Base-by-base conservation (phyloP, 2,797 vertebrate genomes). In the Agapornis canus region DNA sequence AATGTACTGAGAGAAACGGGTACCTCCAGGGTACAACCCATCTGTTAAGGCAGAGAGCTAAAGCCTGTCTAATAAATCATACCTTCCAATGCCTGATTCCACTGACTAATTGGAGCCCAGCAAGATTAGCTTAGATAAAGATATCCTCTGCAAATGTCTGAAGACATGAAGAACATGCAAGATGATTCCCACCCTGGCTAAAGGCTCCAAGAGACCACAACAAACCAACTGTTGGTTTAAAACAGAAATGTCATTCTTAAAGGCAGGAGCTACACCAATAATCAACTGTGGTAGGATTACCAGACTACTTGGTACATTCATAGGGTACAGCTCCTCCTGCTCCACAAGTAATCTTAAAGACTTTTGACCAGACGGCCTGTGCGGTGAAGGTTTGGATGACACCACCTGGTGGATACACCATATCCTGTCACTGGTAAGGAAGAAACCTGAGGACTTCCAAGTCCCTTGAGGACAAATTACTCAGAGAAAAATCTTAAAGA, bases 371-470 rank as follows among this genome's bases (percentile, higher is more conserved):
- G 69, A 83, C 69, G 86, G 84, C 35, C 31, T 94, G 72, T 90
- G 89, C 60, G 82, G 89, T 63, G 90, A 22, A 5, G 13, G 32
- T 15, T 11, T 86, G 56, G 72, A 84, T 84, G 87, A 79, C 29
- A 83, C 40, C 72, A 83, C 40, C 72, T 78, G 26, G 29, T 45
- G 27, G 52, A 51, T 71, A 80, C 43, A 96, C 61, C 76, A 91
- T 86, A 94, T 95, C 86, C 93, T 91, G 86, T 77, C 82, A 56
- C 40, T 31, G 43, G 39, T 81, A 59, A 94, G 92, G 83, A 94
- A 72, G 88, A 86, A 94, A 91, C 66, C 82, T 76, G 66, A 92
- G 32, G 63, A 37, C 35, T 88, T 79, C 63, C 35, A 95, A 66
- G 42, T 43, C 77, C 11, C 65, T 66, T 51, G 59, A 84, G 86